Percentiles rank a stretch among this genome's conserved stretches.
Conservation (phyloP, 2,797 vertebrate genomes). For the Sebastes matsubarae region DNA sequence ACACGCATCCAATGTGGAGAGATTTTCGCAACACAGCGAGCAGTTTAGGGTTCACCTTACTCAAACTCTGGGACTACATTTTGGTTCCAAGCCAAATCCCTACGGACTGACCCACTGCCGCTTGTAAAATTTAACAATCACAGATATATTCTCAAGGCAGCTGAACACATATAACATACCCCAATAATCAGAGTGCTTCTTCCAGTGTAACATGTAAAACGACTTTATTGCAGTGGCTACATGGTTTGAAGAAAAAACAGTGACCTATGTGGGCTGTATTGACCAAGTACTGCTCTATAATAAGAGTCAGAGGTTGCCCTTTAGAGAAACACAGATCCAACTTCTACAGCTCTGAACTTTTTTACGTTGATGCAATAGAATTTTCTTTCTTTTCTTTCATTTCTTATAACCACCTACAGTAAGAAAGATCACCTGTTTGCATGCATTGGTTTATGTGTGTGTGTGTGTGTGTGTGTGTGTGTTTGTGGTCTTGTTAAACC, state of each 20-base stretch:
- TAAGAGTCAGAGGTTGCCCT: background rate
- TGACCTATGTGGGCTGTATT: background rate
- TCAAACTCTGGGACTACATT: background rate
- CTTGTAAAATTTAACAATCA: background rate
- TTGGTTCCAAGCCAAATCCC: background rate
- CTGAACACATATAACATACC: background rate
- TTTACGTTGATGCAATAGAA: background rate
- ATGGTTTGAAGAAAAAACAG: background rate
- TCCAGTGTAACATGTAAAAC: background rate
- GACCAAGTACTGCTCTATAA: background rate
- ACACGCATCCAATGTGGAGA: background rate
- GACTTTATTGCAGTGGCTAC: background rate
- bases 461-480: background rate
- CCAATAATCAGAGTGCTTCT: background rate
- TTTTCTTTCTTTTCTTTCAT: background rate
- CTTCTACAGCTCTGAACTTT: background rate
- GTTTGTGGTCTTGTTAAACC: background rate
- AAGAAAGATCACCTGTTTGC: background rate
- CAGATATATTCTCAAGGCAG: background rate
- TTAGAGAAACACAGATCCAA: conserved; percentile 9
- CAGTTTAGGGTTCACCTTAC: background rate
- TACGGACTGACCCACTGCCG: background rate
- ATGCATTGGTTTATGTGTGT: background rate
- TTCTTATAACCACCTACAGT: background rate
- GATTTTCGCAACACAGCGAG: background rate